Conservation (phyloP, 2,113 vertebrate genomes). For the Osmerus eperlanus region DNA sequence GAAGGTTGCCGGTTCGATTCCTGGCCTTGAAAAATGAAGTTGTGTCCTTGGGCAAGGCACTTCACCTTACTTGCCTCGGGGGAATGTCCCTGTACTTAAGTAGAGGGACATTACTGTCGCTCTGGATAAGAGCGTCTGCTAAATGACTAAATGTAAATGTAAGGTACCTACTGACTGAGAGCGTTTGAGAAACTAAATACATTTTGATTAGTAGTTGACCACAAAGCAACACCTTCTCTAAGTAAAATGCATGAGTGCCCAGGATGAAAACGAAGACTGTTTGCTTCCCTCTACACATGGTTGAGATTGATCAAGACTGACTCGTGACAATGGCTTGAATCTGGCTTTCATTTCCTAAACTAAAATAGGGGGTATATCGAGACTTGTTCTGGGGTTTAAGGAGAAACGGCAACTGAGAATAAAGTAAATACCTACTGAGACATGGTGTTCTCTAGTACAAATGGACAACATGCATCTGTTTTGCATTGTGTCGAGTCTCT, state of each 20-base stretch:
- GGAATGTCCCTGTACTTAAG: no score
- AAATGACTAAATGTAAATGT: no score
- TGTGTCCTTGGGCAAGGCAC: no score
- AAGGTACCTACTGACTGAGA: neutral
- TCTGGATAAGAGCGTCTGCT: no score
- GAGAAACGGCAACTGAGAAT: neutral
- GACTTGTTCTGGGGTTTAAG: conserved; percentile 39
- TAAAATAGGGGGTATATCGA: conserved; percentile 50
- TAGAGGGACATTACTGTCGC: no score
- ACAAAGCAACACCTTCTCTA: conserved; percentile 64
- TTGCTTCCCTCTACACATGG: conserved; percentile 40
- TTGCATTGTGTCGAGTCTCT: no score
- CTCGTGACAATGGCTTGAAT: conserved; percentile 46
- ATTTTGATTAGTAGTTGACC: conserved; percentile 68
- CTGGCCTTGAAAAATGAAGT: no score
- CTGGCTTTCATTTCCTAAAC: conserved; percentile 52
- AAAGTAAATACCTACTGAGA: no score
- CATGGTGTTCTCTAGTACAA: no score
- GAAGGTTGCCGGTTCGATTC: no score
- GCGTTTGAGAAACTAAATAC: conserved; percentile 63
- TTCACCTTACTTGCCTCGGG: no score
- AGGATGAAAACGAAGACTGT: conserved; percentile 35
- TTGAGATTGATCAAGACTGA: conserved; percentile 53
- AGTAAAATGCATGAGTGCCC: conserved; percentile 47
- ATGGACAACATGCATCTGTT: no score